phyloP scores from a whole-genome alignment of 2,797 vertebrate species.

The Melanotaenia nigrans region DNA sequence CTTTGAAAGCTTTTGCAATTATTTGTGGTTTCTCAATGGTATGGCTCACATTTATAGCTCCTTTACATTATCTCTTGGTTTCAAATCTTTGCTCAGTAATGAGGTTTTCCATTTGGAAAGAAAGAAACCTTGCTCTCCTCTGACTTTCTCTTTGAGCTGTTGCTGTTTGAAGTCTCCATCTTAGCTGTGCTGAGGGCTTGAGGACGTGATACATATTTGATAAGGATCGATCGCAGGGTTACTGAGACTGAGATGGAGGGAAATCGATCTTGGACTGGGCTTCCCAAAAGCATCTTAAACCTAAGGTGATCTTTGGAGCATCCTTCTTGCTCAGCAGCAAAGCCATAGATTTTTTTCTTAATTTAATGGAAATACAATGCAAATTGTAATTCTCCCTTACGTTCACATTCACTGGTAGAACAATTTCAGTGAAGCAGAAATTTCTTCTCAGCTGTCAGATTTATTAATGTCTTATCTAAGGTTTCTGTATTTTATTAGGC shows the following conservation, averaged over 20 bases:
- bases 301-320: slow-evolving; percentile 60
- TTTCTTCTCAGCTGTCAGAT: slow-evolving; percentile 29
- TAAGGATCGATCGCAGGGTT: slow-evolving; percentile 78
- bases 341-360: slow-evolving; percentile 23
- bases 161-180: slow-evolving; percentile 74
- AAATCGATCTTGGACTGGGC: slow-evolving; percentile 71
- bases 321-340: slow-evolving; percentile 36
- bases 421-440: slow-evolving; percentile 12
- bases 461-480: slow-evolving; percentile 36
- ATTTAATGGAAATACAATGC: slow-evolving; percentile 43
- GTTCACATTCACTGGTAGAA: slow-evolving; percentile 12
- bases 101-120: slow-evolving; percentile 49
- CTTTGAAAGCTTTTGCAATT: slow-evolving; percentile 17
- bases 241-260: slow-evolving; percentile 74
- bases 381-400: slow-evolving; percentile 14
- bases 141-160: slow-evolving; percentile 70
- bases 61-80: slow-evolving; percentile 29
- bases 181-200: slow-evolving; percentile 68
- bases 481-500: slow-evolving; percentile 53
- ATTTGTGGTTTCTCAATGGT: background rate
- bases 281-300: slow-evolving; percentile 77
- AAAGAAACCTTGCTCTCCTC: slow-evolving; percentile 42
- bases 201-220: slow-evolving; percentile 83
- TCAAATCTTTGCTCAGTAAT: slow-evolving; percentile 29
- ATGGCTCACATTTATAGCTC: slow-evolving; percentile 9